Evolutionary conservation across 2,113 vertebrate species (phyloP).

Genomic region (Diadophis punctatus): DNA sequence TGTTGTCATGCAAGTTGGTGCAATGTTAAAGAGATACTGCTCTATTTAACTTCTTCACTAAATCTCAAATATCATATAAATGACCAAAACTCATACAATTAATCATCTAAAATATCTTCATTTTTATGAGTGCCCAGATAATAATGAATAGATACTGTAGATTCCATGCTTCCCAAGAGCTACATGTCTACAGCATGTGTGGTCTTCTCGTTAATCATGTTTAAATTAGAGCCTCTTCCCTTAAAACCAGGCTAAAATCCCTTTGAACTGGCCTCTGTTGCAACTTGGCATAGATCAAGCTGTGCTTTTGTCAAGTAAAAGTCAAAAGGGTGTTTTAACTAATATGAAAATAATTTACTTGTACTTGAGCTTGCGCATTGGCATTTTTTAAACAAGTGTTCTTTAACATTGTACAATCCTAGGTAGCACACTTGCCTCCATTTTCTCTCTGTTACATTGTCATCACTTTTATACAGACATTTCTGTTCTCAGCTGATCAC

Average conservation of each 20-base stretch:
- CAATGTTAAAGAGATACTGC: neutral
- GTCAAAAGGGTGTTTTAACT: neutral
- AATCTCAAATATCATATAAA: too few species aligned
- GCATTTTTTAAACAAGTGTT: conserved; percentile 21
- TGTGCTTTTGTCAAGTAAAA: too few species aligned
- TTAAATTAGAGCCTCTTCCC: neutral
- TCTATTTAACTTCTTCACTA: neutral
- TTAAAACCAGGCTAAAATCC: neutral
- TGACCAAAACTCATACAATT: neutral
- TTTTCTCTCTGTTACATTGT: conserved; percentile 23
- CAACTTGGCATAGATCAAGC: too few species aligned
- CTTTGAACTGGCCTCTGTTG: neutral
- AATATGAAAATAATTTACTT: neutral
- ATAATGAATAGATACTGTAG: neutral
- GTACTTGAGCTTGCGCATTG: conserved; percentile 15
- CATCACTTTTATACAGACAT: conserved; percentile 5
- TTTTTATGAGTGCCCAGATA: neutral
- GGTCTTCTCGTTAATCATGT: neutral
- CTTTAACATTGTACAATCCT: conserved; percentile 39
- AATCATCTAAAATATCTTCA: neutral
- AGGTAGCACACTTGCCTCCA: conserved; percentile 13
- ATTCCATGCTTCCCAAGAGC: neutral
- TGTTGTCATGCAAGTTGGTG: neutral
- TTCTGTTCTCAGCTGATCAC: conserved; percentile 55
- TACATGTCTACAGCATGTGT: neutral